Evolutionary conservation across 2,888 invertebrate species (phyloP).

Genomic region (Syrphus vitripennis): DNA sequence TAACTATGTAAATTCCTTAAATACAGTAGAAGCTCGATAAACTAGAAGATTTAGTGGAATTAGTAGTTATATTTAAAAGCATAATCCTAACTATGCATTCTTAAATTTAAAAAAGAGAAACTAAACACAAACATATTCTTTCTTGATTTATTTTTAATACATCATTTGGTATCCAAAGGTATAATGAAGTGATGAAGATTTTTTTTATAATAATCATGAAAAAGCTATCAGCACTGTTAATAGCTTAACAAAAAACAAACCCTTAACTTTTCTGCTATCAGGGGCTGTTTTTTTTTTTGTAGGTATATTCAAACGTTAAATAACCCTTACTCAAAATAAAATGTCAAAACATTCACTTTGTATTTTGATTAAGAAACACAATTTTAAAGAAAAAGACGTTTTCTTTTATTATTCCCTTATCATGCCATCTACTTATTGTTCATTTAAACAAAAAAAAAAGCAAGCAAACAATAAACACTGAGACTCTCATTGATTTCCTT

Average conservation of each 20-base stretch:
- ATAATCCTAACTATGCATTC: too few relatives aligned
- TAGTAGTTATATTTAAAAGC: too few relatives aligned
- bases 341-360: slow-evolving; percentile 2
- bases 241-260: background rate
- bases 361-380: slow-evolving; percentile 14
- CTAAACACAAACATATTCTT: too few relatives aligned
- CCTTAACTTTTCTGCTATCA: background rate
- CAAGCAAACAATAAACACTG: background rate
- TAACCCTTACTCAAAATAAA: background rate
- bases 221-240: background rate
- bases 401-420: slow-evolving; percentile 10
- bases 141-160: too few relatives aligned
- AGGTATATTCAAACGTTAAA: background rate
- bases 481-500: slow-evolving; percentile 23
- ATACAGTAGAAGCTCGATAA: too few relatives aligned
- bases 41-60: too few relatives aligned
- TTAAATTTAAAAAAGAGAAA: too few relatives aligned
- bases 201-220: background rate
- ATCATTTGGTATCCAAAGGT: background rate
- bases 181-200: background rate
- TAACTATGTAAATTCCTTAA: too few relatives aligned
- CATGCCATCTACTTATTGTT: slow-evolving; percentile 13
- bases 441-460: background rate
- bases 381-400: slow-evolving; percentile 19
- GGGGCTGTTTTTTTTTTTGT: background rate